phyloP scores from a whole-genome alignment of 2,888 invertebrate genomes.

The Drosophila cracens region DNA sequence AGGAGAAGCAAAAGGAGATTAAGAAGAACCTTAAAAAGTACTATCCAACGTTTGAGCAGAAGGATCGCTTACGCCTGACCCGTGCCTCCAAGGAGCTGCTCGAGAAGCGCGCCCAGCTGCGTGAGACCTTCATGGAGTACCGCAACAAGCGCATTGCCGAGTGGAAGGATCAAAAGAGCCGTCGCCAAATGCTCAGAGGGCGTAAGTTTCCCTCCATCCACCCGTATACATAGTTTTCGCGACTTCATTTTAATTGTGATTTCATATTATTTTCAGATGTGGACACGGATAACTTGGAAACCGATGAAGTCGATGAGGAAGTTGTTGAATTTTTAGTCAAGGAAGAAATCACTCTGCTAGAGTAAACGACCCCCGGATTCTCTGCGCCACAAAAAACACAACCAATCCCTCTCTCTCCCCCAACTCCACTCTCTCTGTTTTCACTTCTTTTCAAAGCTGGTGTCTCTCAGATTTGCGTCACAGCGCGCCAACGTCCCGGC shows the following conservation, averaged over 20 bases:
- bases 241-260: not conserved
- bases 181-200: conserved; percentile 93
- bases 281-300: conserved; percentile 96
- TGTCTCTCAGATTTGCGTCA: conserved; percentile 43
- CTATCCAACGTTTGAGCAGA: conserved; percentile 97
- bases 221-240: not conserved
- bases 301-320: conserved; percentile 97
- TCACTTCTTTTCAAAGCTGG: conserved; percentile 53
- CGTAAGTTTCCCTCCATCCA: conserved; percentile 87
- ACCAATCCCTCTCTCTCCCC: not conserved
- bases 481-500: conserved; percentile 40
- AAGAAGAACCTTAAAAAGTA: conserved; percentile 99
- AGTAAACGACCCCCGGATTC: conserved; percentile 86
- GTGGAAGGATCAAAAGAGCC: conserved; percentile 91
- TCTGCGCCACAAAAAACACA: conserved; percentile 3
- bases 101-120: conserved; percentile 94
- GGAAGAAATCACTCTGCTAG: conserved; percentile 94
- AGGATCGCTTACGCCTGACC: conserved; percentile 96
- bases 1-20: conserved; percentile 96
- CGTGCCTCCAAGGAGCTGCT: conserved; percentile 98
- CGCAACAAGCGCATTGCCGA: conserved; percentile 90
- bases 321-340: conserved; percentile 98
- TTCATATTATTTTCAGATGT: conserved; percentile 87
- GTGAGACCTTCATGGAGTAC: conserved; percentile 94
- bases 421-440: conserved; percentile 5